These are phyloP conservation scores for Crossocerus cetratus DNA, from an alignment of 2,888 invertebrate species.

Conservation along the genomic window DNA sequence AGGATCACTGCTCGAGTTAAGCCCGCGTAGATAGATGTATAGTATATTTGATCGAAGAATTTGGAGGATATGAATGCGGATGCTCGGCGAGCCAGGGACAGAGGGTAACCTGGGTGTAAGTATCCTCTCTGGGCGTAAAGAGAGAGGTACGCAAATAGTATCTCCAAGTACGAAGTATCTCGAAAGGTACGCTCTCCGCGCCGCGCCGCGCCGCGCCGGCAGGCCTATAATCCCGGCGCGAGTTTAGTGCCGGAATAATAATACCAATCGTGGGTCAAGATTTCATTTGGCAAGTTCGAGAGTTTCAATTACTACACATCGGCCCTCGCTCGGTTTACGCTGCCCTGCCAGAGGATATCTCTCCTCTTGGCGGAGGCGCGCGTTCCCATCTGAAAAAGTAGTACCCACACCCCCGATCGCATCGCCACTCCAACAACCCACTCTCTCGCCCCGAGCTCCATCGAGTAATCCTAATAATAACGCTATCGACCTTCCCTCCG, in stretches of 20 bases:
- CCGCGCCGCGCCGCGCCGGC: neutral
- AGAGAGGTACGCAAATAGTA: no score
- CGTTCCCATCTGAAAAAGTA: slow-evolving; percentile 61
- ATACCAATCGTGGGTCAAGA: slow-evolving; percentile 43
- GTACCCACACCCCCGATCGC: slow-evolving; percentile 51
- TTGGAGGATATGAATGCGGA: no score
- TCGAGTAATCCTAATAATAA: slow-evolving; percentile 58
- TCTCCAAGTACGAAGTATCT: no score
- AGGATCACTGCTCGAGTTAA: slow-evolving; percentile 45
- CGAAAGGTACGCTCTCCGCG: neutral
- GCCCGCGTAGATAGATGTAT: no score
- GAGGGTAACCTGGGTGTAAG: no score
- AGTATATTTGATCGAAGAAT: no score
- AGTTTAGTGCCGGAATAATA: slow-evolving; percentile 41
- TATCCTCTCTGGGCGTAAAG: no score
- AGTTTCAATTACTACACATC: slow-evolving; percentile 55
- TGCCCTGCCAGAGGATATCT: slow-evolving; percentile 50
- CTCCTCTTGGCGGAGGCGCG: slow-evolving; percentile 57
- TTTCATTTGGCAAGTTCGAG: slow-evolving; percentile 50
- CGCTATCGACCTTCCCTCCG: slow-evolving; percentile 57
- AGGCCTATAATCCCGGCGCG: slow-evolving; percentile 31
- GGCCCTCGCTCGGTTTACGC: slow-evolving; percentile 48
- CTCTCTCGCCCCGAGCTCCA: slow-evolving; percentile 57
- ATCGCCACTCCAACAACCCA: slow-evolving; percentile 45
- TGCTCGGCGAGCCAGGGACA: no score